Percentiles rank a stretch among this genome's conserved stretches.
Evolutionary conservation across 2,797 vertebrate species (phyloP).

Genomic region (Pseudomugil tenellus): DNA sequence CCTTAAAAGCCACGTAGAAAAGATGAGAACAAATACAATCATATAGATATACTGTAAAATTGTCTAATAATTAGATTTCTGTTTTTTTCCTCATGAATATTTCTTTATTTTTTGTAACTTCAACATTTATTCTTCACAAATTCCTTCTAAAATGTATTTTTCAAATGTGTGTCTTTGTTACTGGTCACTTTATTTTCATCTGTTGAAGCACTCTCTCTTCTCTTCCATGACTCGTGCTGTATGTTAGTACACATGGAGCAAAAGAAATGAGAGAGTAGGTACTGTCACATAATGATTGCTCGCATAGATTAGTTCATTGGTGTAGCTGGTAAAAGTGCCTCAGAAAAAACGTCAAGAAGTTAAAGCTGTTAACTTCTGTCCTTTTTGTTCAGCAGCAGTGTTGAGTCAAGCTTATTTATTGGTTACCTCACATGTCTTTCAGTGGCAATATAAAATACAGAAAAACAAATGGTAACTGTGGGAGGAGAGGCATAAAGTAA

Average conservation of each 20-base stretch:
- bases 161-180: neutral
- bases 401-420: constrained; percentile 66
- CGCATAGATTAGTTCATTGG: constrained; percentile 10
- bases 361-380: constrained; percentile 32
- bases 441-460: constrained; percentile 59
- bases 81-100: too few relatives aligned
- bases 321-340: constrained; percentile 1
- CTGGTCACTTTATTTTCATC: neutral
- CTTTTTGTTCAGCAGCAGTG: constrained; percentile 51
- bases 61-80: too few relatives aligned
- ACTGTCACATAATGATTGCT: neutral
- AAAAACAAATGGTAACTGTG: constrained; percentile 41
- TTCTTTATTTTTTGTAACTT: too few relatives aligned
- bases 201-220: too few relatives aligned
- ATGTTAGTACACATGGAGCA: neutral
- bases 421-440: constrained; percentile 70
- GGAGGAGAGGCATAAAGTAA: constrained; percentile 30
- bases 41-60: neutral
- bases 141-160: too few relatives aligned
- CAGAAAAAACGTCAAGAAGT: constrained; percentile 43
- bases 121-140: too few relatives aligned
- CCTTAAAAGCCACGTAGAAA: neutral
- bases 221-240: neutral
- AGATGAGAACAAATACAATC: neutral
- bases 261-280: constrained; percentile 3